A percentile compares a stretch with the other conserved stretches of the same genome.
Conservation (phyloP, 2,113 vertebrate genomes). For the Pteronura brasiliensis region DNA sequence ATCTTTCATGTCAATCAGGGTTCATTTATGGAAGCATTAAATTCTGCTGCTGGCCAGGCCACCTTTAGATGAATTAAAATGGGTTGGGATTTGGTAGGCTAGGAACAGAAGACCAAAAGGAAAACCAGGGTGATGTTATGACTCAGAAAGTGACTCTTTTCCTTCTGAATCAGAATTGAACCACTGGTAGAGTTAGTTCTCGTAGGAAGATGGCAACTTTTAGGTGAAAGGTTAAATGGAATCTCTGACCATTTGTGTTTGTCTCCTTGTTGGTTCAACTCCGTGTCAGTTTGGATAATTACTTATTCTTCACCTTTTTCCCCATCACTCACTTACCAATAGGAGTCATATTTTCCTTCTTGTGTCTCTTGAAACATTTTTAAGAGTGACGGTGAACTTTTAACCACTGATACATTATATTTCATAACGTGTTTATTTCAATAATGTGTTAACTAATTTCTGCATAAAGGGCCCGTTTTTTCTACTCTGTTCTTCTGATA, state of each 20-base stretch:
- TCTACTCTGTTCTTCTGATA: not conserved
- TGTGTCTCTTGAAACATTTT: conserved; percentile 43
- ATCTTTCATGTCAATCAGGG: conserved; percentile 49
- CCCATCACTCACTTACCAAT: conserved; percentile 1
- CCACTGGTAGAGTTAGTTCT: not conserved
- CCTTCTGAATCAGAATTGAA: conserved; percentile 43
- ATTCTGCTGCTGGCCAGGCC: not conserved
- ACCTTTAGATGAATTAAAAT: conserved; percentile 67
- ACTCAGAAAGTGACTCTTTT: conserved; percentile 60
- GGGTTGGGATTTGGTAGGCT: conserved; percentile 51
- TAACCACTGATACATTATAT: conserved; percentile 17
- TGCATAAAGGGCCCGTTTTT: not conserved
- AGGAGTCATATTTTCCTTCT: conserved; percentile 9
- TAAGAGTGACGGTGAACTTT: conserved; percentile 45
- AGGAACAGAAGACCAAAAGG: conserved; percentile 40
- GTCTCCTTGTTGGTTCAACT: not conserved
- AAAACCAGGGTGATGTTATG: conserved; percentile 58
- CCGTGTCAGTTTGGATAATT: not conserved
- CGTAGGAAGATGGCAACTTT: not conserved
- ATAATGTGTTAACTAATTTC: not conserved
- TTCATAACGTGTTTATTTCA: not conserved
- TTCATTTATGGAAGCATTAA: conserved; percentile 61
- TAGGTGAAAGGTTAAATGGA: conserved; percentile 61
- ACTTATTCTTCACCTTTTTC: not conserved
- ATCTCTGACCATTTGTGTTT: conserved; percentile 12